Conservation (phyloP, 2,888 invertebrate species). For the Atherix ibis region DNA sequence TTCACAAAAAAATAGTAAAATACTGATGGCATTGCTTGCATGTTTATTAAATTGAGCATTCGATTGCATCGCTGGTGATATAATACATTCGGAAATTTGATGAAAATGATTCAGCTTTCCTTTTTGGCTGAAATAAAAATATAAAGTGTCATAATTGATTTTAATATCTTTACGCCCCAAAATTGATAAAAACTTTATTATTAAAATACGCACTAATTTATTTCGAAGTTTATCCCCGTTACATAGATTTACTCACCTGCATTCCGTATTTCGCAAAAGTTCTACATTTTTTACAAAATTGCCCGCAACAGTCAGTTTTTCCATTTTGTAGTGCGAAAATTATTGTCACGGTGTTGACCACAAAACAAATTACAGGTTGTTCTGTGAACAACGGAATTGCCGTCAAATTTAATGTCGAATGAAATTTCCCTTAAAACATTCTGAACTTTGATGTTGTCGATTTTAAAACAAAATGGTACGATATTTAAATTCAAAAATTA, state of each 20-base stretch:
- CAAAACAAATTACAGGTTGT: too few relatives aligned
- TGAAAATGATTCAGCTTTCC: slow-evolving; percentile 60
- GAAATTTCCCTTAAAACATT: too few relatives aligned
- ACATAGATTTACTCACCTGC: slow-evolving; percentile 15
- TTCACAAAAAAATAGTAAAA: slow-evolving; percentile 53
- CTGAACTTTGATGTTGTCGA: too few relatives aligned
- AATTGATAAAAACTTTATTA: too few relatives aligned
- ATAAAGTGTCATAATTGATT: slow-evolving; percentile 4
- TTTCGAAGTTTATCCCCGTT: too few relatives aligned
- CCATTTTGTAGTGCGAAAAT: slow-evolving; percentile 15
- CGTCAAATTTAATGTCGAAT: too few relatives aligned
- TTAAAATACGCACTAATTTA: too few relatives aligned
- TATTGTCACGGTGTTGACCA: not conserved
- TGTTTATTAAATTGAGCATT: slow-evolving; percentile 45
- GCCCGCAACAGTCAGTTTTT: slow-evolving; percentile 22
- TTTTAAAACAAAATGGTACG: too few relatives aligned
- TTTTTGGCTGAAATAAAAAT: slow-evolving; percentile 46
- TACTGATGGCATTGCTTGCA: slow-evolving; percentile 53
- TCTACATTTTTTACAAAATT: slow-evolving; percentile 27
- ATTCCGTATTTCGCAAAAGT: slow-evolving; percentile 30
- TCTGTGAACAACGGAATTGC: too few relatives aligned
- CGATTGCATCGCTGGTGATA: slow-evolving; percentile 26
- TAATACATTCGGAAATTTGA: slow-evolving; percentile 55
- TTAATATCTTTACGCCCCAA: too few relatives aligned
- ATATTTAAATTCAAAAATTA: too few relatives aligned